These are phyloP conservation scores for Microtus agrestis DNA, from an alignment of 2,797 vertebrate genomes.

Conservation along the genomic window DNA sequence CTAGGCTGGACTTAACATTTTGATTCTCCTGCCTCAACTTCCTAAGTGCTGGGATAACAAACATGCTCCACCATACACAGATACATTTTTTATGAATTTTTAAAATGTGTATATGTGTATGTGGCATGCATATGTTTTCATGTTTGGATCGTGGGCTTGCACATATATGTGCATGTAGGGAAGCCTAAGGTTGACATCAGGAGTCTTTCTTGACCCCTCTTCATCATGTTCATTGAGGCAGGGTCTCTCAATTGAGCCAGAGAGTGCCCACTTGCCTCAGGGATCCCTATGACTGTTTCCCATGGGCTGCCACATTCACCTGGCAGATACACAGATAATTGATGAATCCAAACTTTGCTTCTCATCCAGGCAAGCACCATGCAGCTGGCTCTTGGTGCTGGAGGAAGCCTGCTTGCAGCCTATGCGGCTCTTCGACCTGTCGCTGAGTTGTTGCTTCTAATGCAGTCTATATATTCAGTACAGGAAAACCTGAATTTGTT, in stretches of 20 bases:
- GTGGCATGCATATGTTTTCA: not conserved
- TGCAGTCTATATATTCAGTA: not conserved
- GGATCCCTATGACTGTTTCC: not conserved
- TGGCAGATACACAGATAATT: too few relatives aligned
- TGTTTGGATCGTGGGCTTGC: not conserved
- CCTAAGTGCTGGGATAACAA: not conserved
- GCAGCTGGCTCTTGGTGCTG: not conserved
- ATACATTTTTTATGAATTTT: not conserved
- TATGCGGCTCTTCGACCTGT: not conserved
- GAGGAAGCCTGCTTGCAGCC: not conserved
- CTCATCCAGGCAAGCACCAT: fast-evolving
- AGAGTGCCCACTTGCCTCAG: not conserved
- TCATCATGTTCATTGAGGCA: not conserved
- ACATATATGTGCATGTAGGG: not conserved
- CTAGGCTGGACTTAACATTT: not conserved
- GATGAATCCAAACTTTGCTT: not conserved
- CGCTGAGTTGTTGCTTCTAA: not conserved
- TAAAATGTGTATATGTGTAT: not conserved
- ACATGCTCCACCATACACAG: not conserved
- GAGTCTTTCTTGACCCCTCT: not conserved
- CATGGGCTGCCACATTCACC: too few relatives aligned
- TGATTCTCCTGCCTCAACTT: not conserved
- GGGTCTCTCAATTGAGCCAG: too few relatives aligned
- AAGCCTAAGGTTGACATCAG: not conserved
- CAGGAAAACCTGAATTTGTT: conserved; percentile 7